Conservation (phyloP, 2,797 vertebrate species). For the Oreortyx pictus region DNA sequence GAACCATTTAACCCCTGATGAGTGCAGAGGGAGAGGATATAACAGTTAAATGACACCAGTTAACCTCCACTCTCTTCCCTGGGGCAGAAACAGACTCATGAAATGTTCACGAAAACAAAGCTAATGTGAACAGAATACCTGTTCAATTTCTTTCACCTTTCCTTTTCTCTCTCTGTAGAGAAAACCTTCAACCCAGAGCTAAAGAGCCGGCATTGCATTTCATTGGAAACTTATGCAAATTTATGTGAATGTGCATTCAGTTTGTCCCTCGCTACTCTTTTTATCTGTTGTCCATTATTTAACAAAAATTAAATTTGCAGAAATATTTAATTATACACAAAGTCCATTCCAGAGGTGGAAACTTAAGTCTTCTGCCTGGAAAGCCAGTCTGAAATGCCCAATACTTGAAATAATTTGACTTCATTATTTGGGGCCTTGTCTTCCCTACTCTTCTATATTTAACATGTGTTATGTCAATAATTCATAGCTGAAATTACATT, state of each 20-base stretch:
- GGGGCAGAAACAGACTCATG: not conserved
- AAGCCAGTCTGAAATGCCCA: not conserved
- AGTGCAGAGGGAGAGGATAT: not conserved
- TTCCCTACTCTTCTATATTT: not conserved
- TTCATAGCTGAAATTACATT: not conserved
- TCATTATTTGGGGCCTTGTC: not conserved
- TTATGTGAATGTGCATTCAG: not conserved
- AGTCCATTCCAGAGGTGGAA: not conserved
- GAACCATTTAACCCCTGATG: not conserved
- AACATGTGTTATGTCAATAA: not conserved
- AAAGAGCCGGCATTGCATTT: not conserved
- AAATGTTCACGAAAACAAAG: conserved; percentile 5
- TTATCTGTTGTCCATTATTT: not conserved
- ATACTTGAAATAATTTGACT: not conserved
- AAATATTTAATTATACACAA: conserved; percentile 5
- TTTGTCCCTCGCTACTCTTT: not conserved
- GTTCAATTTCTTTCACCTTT: not conserved
- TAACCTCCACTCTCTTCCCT: not conserved
- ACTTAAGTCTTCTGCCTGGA: not conserved
- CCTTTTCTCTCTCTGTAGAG: not conserved
- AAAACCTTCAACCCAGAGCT: not conserved
- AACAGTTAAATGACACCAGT: not conserved
- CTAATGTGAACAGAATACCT: not conserved
- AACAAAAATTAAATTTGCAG: not conserved
- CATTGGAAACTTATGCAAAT: not conserved